Evolutionary conservation across 2,888 invertebrate genomes (phyloP).

Genomic region (Archips xylosteana): DNA sequence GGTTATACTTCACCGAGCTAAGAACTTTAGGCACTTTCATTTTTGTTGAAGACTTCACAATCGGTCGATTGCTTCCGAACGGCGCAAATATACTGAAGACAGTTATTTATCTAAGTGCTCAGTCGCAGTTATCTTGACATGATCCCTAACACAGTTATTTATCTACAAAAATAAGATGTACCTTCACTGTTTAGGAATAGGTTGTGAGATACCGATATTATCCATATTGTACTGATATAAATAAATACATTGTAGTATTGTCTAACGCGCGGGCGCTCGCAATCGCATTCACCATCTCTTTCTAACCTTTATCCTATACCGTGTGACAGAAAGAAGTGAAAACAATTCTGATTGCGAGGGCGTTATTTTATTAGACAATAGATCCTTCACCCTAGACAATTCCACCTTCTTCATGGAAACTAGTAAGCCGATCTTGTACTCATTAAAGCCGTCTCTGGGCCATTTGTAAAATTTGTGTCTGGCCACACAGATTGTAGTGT

Average conservation of each 20-base stretch:
- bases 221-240: neutral
- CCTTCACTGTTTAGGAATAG: slow-evolving; percentile 1
- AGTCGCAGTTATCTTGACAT: slow-evolving; percentile 5
- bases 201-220: neutral
- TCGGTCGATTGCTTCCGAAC: neutral
- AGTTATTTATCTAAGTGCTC: neutral
- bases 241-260: neutral
- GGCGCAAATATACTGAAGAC: neutral
- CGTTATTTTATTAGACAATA: too few relatives aligned
- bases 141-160: slow-evolving; percentile 7
- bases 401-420: too few relatives aligned
- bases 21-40: slow-evolving; percentile 2
- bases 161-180: neutral
- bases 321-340: too few relatives aligned
- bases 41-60: neutral
- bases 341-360: too few relatives aligned
- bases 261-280: too few relatives aligned
- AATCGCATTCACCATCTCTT: too few relatives aligned
- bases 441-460: too few relatives aligned
- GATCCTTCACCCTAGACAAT: too few relatives aligned
- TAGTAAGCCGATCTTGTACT: too few relatives aligned
- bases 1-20: neutral
- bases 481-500: too few relatives aligned
- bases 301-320: too few relatives aligned
- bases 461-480: too few relatives aligned